Conservation (phyloP, 2,113 vertebrate genomes). For the Salminus brasiliensis region DNA sequence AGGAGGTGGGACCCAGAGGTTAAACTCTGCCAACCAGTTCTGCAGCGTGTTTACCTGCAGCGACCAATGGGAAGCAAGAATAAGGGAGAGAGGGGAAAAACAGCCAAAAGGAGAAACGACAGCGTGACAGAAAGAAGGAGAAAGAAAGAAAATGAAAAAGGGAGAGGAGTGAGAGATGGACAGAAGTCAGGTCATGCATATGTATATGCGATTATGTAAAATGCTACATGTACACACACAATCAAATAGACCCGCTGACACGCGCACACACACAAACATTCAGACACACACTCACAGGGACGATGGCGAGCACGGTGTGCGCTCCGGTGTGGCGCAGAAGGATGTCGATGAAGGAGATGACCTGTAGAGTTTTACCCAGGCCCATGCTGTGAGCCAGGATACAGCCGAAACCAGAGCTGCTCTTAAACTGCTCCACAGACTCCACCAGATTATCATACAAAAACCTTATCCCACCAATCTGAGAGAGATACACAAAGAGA, state of each 20-base stretch:
- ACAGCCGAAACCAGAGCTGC: slow-evolving; percentile 92
- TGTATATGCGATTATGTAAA: slow-evolving; percentile 36
- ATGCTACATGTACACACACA: slow-evolving; percentile 25
- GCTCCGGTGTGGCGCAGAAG: slow-evolving; percentile 91
- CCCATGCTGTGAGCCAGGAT: slow-evolving; percentile 99
- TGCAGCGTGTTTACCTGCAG: slow-evolving; percentile 94
- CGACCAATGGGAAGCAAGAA: slow-evolving; percentile 12
- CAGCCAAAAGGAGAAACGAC: background rate
- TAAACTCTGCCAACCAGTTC: slow-evolving; percentile 97
- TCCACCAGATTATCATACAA: slow-evolving; percentile 96
- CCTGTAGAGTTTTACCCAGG: slow-evolving; percentile 94
- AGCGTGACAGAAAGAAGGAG: slow-evolving; percentile 17
- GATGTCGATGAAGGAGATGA: slow-evolving; percentile 95
- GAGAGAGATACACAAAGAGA: background rate
- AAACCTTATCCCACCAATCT: slow-evolving; percentile 96
- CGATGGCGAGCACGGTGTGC: slow-evolving; percentile 96
- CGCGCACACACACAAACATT: slow-evolving; percentile 1
- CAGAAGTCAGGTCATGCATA: slow-evolving; percentile 1
- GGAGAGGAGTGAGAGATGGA: slow-evolving; percentile 32
- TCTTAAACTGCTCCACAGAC: slow-evolving; percentile 88
- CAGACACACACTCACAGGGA: slow-evolving; percentile 85
- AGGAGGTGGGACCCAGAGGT: slow-evolving; percentile 88
- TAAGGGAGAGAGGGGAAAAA: slow-evolving; percentile 5
- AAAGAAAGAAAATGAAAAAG: background rate
- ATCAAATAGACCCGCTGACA: background rate